These are phyloP conservation scores for Chalcis sispes DNA, from an alignment of 2,888 invertebrate genomes.

Conservation along the genomic window DNA sequence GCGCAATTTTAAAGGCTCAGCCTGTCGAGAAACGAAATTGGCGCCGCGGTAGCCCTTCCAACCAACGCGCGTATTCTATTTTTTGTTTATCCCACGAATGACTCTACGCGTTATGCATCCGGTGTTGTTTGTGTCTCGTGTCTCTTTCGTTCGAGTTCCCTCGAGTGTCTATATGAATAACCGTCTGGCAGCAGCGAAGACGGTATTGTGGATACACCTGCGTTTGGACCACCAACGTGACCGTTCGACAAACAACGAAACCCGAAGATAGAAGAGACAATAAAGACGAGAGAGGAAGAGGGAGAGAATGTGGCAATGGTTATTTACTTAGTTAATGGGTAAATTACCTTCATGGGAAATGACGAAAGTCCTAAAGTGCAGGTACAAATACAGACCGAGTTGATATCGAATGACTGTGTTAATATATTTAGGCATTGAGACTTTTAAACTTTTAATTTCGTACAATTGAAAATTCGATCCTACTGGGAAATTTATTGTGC, in stretches of 20 bases:
- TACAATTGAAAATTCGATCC: too few relatives aligned
- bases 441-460: too few relatives aligned
- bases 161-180: slow-evolving; percentile 16
- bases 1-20: slow-evolving; percentile 17
- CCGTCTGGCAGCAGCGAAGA: slow-evolving; percentile 6
- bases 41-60: slow-evolving; percentile 8
- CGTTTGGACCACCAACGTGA: background rate
- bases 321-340: slow-evolving; percentile 39
- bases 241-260: too few relatives aligned
- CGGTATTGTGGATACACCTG: slow-evolving; percentile 27
- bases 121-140: slow-evolving; percentile 6
- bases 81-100: slow-evolving; percentile 13
- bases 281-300: background rate
- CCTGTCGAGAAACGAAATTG: slow-evolving; percentile 29
- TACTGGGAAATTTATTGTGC: too few relatives aligned
- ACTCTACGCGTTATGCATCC: slow-evolving; percentile 32
- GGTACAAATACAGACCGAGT: too few relatives aligned
- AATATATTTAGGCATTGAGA: too few relatives aligned
- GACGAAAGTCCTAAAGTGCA: background rate
- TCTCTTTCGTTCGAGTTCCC: background rate
- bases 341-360: slow-evolving; percentile 42
- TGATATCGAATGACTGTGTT: too few relatives aligned
- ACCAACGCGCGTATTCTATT: slow-evolving; percentile 4
- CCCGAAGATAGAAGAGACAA: background rate
- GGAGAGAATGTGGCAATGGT: background rate